Evolutionary conservation across 2,888 invertebrate species (phyloP).

Genomic region (Dynastes hyllus): DNA sequence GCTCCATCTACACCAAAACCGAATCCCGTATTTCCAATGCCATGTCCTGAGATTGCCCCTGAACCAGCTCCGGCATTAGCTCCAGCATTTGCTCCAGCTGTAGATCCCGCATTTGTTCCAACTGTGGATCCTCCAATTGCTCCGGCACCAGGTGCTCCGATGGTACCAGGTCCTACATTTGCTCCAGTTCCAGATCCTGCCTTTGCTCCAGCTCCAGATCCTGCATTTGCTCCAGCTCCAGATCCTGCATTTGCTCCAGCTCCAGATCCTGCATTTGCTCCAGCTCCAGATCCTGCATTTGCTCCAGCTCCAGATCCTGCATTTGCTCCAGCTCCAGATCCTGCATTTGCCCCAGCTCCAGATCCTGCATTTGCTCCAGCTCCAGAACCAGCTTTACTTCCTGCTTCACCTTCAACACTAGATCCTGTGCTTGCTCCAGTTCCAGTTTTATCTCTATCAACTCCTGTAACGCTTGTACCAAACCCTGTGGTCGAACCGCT

Average conservation of each 20-base stretch:
- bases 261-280: neutral
- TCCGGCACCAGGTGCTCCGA: neutral
- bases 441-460: neutral
- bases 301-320: constrained; percentile 1
- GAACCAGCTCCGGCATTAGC: constrained; percentile 22
- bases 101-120: constrained; percentile 32
- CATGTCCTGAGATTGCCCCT: constrained; percentile 9
- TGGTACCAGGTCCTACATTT: constrained; percentile 13
- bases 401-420: neutral
- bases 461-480: neutral
- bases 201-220: neutral
- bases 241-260: neutral
- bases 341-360: neutral
- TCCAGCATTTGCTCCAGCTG: constrained; percentile 11
- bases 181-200: neutral
- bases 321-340: neutral
- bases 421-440: neutral
- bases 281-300: neutral
- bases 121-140: neutral
- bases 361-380: neutral
- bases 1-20: neutral
- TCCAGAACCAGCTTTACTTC: neutral
- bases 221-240: neutral
- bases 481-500: neutral
- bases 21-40: neutral